phyloP scores from a whole-genome alignment of 2,113 vertebrate genomes.

The Clinocottus analis region DNA sequence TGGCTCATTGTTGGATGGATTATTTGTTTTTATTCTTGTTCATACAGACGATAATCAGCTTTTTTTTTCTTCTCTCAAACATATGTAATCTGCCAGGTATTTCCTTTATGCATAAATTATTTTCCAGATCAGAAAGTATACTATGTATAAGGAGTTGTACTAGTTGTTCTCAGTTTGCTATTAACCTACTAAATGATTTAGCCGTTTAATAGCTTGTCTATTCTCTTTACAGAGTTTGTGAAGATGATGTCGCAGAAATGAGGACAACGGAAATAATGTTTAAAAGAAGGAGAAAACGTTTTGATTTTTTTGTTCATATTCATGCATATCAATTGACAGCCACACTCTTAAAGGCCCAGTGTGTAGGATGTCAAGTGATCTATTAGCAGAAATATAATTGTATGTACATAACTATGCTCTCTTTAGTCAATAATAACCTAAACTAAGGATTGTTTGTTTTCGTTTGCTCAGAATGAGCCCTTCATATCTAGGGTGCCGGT shows the following conservation, averaged over 20 bases:
- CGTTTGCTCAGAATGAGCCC: no score
- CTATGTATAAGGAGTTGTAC: background rate
- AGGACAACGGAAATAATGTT: conserved; percentile 23
- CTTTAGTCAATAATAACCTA: no score
- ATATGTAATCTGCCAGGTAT: no score
- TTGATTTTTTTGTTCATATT: background rate
- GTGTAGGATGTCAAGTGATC: no score
- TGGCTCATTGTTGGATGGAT: background rate
- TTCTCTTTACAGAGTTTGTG: conserved; percentile 80
- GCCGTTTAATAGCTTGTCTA: background rate
- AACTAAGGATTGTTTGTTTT: no score
- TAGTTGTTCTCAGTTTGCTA: background rate
- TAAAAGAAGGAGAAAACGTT: background rate
- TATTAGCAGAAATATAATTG: no score
- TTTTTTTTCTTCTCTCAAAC: no score
- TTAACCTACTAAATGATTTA: background rate
- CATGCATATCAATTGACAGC: background rate
- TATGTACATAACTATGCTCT: no score
- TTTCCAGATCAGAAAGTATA: background rate
- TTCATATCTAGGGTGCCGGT: no score
- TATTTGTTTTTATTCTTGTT: no score
- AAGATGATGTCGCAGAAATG: conserved; percentile 83
- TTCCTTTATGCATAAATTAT: background rate
- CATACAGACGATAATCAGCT: no score
- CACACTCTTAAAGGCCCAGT: no score